phyloP scores from a whole-genome alignment of 2,113 vertebrate species.

The Kryptolebias marmoratus region DNA sequence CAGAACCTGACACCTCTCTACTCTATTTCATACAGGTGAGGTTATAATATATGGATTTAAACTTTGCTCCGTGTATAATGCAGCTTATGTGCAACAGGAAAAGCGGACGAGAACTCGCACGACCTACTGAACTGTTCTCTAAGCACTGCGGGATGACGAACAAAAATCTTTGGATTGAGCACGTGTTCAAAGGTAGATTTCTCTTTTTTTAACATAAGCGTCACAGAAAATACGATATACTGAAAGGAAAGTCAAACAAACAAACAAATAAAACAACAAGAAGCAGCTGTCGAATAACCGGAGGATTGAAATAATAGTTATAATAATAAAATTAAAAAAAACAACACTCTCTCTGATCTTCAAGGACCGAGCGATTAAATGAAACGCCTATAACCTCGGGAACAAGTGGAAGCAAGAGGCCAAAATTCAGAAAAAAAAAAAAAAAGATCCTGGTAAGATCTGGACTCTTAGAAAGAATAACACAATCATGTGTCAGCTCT shows the following conservation, averaged over 20 bases:
- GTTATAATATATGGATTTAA: constrained; percentile 64
- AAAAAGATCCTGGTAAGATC: constrained; percentile 52
- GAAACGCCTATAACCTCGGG: constrained; percentile 40
- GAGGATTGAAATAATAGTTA: too few species aligned
- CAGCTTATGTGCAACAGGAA: constrained; percentile 67
- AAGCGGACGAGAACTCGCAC: constrained; percentile 71
- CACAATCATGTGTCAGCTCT: constrained; percentile 69
- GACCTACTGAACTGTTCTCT: constrained; percentile 68
- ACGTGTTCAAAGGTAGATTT: constrained; percentile 73
- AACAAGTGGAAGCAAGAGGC: constrained; percentile 53
- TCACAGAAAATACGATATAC: constrained; percentile 50
- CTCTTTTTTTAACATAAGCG: constrained; percentile 51
- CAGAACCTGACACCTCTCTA: constrained; percentile 67
- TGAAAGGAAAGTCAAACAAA: constrained; percentile 37
- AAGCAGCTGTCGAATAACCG: too few species aligned
- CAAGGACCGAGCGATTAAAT: constrained; percentile 12
- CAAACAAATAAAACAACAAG: constrained; percentile 10
- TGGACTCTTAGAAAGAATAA: constrained; percentile 51
- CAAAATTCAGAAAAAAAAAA: constrained; percentile 36
- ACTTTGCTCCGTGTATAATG: constrained; percentile 62
- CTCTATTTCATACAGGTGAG: constrained; percentile 58
- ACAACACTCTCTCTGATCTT: constrained; percentile 9
- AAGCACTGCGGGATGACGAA: constrained; percentile 73
- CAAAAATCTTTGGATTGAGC: constrained; percentile 84
- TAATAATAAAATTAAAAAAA: too few species aligned